Evolutionary conservation across 2,888 invertebrate genomes (phyloP), one percentile per base, ranked within the genome.

Genomic region (Smittia sp.): DNA sequence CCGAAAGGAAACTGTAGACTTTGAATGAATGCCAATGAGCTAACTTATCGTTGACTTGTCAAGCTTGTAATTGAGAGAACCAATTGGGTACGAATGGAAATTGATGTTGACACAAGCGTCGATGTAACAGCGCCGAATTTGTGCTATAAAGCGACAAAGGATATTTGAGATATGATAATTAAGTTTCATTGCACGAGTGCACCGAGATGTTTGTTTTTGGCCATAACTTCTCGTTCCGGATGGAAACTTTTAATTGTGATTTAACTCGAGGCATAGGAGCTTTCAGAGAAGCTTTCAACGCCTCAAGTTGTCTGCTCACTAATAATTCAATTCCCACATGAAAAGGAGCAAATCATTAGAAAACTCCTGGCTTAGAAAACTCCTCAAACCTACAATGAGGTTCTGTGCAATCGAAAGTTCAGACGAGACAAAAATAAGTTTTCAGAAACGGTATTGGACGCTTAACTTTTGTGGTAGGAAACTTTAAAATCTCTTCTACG

Each of bases 221-320:
- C 11, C 46, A 46, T 46, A n/a, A 46, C 46, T 46, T 46, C 11
- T 46, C 15, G 13, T 39, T 39, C 13, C 39, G n/a, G 9, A 15
- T 46, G 15, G 11, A 46, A 46, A 46, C 46, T 46, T 46, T 46
- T 46, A 46, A 46, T 46, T 46, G n/a, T 46, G 46, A 46, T 46
- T 46, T 46, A 46, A 46, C 46, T 32, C 9, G 32, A 32, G 32
- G 9, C 32, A 9, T 9, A 32, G 32, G 32, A 32, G 32, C 32
- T 6, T 3, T 32, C 3, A 32, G n/a, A n/a, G n/a, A n/a, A n/a
- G n/a, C n/a, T n/a, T n/a, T n/a, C n/a, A 32, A 32, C 32, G 32
- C 32, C 32, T 32, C 32, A 9, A 32, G 9, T 3, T 32, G 32
- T 32, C 32, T 32, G 32, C 4, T 32, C 32, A 9, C 4, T 6